Base-by-base conservation (phyloP, 2,113 vertebrate species). In the Oxyruncus cristatus region DNA sequence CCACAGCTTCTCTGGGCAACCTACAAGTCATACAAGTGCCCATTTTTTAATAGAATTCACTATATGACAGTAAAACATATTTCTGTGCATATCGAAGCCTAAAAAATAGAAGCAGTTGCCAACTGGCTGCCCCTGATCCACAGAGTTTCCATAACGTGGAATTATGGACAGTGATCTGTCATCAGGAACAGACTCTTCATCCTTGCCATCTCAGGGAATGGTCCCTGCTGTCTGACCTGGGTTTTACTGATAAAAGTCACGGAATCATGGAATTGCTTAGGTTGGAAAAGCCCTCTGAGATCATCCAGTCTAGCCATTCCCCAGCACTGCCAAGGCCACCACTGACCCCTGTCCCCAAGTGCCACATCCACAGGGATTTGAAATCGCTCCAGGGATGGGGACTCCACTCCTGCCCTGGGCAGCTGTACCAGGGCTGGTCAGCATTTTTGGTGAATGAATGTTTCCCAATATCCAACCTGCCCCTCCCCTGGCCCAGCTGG, bases 391-490 rank as follows among this genome's bases (percentile, higher is more conserved):
- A 27, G 50, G 27, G 22, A 19, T 27, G 50, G 42, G 21, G 2
- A 28, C 33, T 70, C 22, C 28, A 28, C 0, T 9, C 8, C 46
- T 68, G 44, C 35, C 35, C 59, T 47, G 67, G 67, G 47, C 56
- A 37, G 67, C n/a, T 30, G n/a, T 50, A 47, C 68, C 35, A 23
- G 47, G 47, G 1, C 35, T 32, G 35, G 35, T 18, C 13, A 52
- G 3, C 22, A 23, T 26, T 35, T 59, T 35, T 46, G 32, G 17
- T 2, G 46, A 0, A 16, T 55, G 5, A n/a, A 62, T 62, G 13
- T 10, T 2, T 22, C 22, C 27, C 11, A 10, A 0, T 4, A 3
- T 3, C 47, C 47, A 5, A 8, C 22, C 33, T 52, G 39, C 11
- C 2, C 5, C 71, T 50, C 1, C 10, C 32, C 62, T 26, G 46